Conservation (phyloP, 2,113 vertebrate species). For the Sminthopsis crassicaudata region DNA sequence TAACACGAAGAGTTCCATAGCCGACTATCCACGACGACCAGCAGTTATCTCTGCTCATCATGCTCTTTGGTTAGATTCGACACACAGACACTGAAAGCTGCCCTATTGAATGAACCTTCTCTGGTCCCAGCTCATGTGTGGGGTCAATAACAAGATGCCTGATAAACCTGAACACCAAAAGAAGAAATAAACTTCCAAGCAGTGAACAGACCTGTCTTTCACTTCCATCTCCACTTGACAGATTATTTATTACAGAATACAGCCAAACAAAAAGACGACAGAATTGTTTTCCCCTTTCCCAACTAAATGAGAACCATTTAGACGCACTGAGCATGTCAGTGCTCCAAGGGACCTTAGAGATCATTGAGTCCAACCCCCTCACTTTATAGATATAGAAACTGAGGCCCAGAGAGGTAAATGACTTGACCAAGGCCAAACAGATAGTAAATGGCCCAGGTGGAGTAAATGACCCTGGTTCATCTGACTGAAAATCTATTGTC, state of each 20-base stretch:
- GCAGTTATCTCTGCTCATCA: slow-evolving; percentile 70
- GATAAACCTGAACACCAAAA: slow-evolving; percentile 72
- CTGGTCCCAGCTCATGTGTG: slow-evolving; percentile 48
- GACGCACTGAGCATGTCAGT: background rate
- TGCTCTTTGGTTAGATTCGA: slow-evolving; percentile 49
- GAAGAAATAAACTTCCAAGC: slow-evolving; percentile 66
- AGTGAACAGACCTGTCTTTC: slow-evolving; percentile 46
- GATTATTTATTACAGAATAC: slow-evolving; percentile 62
- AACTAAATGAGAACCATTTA: slow-evolving; percentile 27
- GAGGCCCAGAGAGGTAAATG: background rate
- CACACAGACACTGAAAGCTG: slow-evolving; percentile 53
- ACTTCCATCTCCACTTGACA: slow-evolving; percentile 66
- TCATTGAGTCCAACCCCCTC: background rate
- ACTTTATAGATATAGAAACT: slow-evolving; percentile 2
- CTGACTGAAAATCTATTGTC: background rate
- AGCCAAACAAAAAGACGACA: slow-evolving; percentile 35
- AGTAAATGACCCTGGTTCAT: background rate
- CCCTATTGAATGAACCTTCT: slow-evolving; percentile 61
- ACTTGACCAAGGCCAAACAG: background rate
- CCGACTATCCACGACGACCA: slow-evolving; percentile 2
- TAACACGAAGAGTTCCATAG: slow-evolving; percentile 61
- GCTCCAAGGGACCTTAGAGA: background rate
- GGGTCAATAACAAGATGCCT: slow-evolving; percentile 73
- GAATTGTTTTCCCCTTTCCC: background rate
- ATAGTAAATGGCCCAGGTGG: background rate